Percentiles rank a stretch among this genome's conserved stretches.
Evolutionary conservation across 2,113 vertebrate genomes (phyloP).

Genomic region (Dasyornis broadbenti): DNA sequence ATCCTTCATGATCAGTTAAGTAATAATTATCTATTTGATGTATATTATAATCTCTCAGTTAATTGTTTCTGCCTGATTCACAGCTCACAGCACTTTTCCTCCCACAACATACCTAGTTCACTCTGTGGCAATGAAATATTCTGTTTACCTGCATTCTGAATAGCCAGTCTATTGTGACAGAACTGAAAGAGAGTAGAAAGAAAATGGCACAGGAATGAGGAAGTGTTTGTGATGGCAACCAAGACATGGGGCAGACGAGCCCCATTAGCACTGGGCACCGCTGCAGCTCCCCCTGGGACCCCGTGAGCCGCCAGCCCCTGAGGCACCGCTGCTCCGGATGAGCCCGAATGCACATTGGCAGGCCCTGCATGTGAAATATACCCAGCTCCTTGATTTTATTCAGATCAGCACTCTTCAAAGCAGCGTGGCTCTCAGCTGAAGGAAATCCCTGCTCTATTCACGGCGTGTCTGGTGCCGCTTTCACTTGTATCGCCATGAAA

Average conservation of each 20-base stretch:
- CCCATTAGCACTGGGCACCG: not conserved
- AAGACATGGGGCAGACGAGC: not conserved
- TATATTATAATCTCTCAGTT: not conserved
- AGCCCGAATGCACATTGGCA: conserved; percentile 50
- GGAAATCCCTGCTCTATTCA: conserved; percentile 26
- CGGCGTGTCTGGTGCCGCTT: not conserved
- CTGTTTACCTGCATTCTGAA: not conserved
- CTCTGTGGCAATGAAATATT: not conserved
- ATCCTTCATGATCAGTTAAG: not conserved
- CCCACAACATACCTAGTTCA: not conserved
- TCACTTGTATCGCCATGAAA: not conserved
- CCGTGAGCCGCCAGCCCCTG: not conserved
- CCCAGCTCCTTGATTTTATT: conserved; percentile 30
- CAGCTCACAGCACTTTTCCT: not conserved
- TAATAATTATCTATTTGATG: not conserved
- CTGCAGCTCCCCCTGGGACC: not conserved
- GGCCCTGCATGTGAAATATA: conserved; percentile 27
- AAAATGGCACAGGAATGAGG: not conserved
- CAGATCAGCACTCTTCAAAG: conserved; percentile 48
- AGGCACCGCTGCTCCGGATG: conserved; percentile 8
- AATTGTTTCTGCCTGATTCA: not conserved
- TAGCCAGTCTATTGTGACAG: not conserved
- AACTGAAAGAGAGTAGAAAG: not conserved
- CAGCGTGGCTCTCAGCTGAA: not conserved
- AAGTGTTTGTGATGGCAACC: not conserved